Evolutionary conservation across 2,888 invertebrate species (phyloP), one percentile per base, ranked within the genome.

Genomic region (Salticus scenicus): DNA sequence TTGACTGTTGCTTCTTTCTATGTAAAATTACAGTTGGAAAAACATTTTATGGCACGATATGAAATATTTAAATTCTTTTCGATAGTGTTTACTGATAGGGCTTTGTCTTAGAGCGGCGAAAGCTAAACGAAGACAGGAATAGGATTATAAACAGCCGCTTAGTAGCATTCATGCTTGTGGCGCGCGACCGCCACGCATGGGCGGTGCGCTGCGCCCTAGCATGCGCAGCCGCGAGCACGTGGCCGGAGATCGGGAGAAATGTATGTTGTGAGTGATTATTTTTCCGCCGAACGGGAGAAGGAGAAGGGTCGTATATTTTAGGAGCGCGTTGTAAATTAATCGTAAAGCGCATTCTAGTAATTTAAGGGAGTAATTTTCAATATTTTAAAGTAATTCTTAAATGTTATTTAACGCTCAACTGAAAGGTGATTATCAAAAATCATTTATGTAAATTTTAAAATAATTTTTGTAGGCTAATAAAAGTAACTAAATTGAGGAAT

Each of bases 121-220:
- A 47, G 20, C 69, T 72, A 69, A 77, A 77, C 72, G 83, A 73
- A 77, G 83, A 77, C 47, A 67, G 79, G 79, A 85, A 85, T 85
- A 79, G 74, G 78, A 85, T 85, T 85, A 85, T 85, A 78, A 85
- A 79, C 84, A 64, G 74, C 64, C 57, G 78, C 79, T 85, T 85
- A 85, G 74, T 69, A 41, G 79, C 84, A 85, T 85, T 85, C 84
- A 85, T 78, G 84, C 74, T 70, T 79, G 78, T 78, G 79, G 78
- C 84, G 84, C 84, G 83, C 83, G 77, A 64, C 73, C 67, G 47
- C 69, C 33, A 63, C 66, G 83, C 83, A 73, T 77, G 83, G 71
- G 71, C 69, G 30, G 41, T 31, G 30, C 57, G n/a, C 2, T 8
- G n/a, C 20, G 2, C 27, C 4, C 0, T 20, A 1, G 5, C 30